These are phyloP conservation scores for Heteractis magnifica DNA, from an alignment of 92 coral and sea anemone species.

Conservation along the genomic window DNA sequence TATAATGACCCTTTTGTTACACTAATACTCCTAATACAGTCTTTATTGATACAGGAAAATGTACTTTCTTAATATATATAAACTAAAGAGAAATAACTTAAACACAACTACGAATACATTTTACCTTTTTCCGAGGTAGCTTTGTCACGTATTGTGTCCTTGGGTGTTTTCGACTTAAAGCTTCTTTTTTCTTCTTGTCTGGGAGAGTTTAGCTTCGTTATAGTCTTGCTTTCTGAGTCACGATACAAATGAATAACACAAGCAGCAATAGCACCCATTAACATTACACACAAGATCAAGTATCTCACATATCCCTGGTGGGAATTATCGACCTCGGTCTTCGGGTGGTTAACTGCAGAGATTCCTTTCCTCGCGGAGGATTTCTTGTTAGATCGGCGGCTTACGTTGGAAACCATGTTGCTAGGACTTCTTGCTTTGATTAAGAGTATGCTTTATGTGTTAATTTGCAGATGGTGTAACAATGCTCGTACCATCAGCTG, in stretches of 20 bases:
- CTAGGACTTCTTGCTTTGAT: neutral
- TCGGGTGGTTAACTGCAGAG: neutral
- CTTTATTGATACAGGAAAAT: too few relatives aligned
- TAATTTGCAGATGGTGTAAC: neutral
- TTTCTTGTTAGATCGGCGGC: conserved; percentile 36
- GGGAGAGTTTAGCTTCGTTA: neutral
- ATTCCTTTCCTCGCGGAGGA: conserved; percentile 10
- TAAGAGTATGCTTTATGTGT: neutral
- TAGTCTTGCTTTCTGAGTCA: neutral
- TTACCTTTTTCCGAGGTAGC: neutral
- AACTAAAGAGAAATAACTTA: too few relatives aligned
- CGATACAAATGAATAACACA: neutral
- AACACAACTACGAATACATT: neutral
- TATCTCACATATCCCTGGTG: neutral
- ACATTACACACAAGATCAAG: neutral
- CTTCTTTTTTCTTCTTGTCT: neutral
- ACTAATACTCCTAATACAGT: too few relatives aligned
- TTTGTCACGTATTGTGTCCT: neutral
- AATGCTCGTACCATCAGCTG: conserved; percentile 34
- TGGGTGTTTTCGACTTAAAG: neutral
- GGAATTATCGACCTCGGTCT: neutral
- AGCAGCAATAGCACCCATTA: neutral
- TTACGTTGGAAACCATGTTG: conserved; percentile 42
- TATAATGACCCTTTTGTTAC: too few relatives aligned
- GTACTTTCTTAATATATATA: too few relatives aligned